These are phyloP conservation scores for Embiotoca jacksoni DNA, from an alignment of 2,113 vertebrate species.

Conservation along the genomic window DNA sequence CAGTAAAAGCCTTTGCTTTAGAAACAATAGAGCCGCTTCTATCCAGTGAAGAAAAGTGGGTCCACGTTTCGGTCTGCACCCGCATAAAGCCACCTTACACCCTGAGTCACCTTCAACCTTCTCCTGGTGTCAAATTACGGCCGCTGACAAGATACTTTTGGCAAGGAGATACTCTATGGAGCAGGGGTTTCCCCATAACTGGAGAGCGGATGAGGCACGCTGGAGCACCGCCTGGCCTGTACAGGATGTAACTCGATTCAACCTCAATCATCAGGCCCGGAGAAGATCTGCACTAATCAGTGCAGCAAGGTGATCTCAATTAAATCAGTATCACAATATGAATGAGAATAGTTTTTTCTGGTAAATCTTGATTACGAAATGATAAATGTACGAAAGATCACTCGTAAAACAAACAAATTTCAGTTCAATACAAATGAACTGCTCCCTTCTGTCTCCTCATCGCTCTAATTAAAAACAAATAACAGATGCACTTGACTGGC, in stretches of 20 bases:
- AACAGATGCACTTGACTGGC: not conserved
- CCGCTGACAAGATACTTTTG: conserved; percentile 65
- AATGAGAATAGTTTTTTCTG: not conserved
- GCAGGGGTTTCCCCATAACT: conserved; percentile 78
- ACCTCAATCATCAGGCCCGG: conserved; percentile 32
- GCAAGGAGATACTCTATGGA: conserved; percentile 69
- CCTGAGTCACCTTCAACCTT: conserved; percentile 75
- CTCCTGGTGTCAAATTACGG: conserved; percentile 74
- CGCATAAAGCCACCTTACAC: conserved; percentile 58
- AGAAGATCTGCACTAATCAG: conserved; percentile 42
- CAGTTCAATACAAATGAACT: not conserved
- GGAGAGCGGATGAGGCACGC: conserved; percentile 49
- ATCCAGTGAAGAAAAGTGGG: not conserved
- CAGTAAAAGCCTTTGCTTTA: conserved; percentile 29
- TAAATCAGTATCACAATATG: conserved; percentile 6
- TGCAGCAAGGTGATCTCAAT: not conserved
- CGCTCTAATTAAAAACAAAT: conserved; percentile 31
- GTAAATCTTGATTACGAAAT: not conserved
- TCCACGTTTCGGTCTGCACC: conserved; percentile 24
- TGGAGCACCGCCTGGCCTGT: conserved; percentile 28
- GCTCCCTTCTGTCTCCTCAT: not conserved
- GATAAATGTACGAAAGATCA: not conserved
- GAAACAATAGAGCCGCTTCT: conserved; percentile 16
- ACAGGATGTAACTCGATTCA: conserved; percentile 44
- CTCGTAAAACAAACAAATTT: not conserved